phyloP scores from a whole-genome alignment of 2,888 invertebrate species.

The Ligdia adustata region DNA sequence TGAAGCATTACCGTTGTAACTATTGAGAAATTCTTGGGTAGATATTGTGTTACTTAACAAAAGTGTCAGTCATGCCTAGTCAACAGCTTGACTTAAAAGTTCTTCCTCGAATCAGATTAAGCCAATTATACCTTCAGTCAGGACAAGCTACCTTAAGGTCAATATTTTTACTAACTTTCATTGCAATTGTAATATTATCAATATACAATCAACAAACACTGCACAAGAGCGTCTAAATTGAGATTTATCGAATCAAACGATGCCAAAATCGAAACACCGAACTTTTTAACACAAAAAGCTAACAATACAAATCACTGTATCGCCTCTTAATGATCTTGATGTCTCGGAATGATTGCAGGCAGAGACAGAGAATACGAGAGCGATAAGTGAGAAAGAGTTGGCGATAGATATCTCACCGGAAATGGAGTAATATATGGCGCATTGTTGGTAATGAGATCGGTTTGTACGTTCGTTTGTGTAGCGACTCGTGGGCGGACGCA shows the following conservation, averaged over 20 bases:
- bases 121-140: too few relatives aligned
- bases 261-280: constrained; percentile 32
- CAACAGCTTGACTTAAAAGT: too few relatives aligned
- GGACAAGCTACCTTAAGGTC: too few relatives aligned
- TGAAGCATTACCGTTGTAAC: too few relatives aligned
- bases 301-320: constrained; percentile 75
- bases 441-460: constrained; percentile 83
- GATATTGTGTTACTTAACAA: too few relatives aligned
- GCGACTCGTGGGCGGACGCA: constrained; percentile 62
- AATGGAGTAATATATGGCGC: constrained; percentile 80
- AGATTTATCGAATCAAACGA: constrained; percentile 36
- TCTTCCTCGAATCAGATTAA: too few relatives aligned
- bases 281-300: constrained; percentile 31
- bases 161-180: too few relatives aligned
- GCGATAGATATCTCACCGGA: constrained; percentile 70
- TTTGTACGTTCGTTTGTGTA: constrained; percentile 66
- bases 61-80: too few relatives aligned
- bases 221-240: constrained; percentile 29
- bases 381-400: constrained; percentile 46
- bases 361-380: constrained; percentile 40
- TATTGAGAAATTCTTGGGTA: too few relatives aligned
- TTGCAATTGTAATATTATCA: not conserved
- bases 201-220: constrained; percentile 1
- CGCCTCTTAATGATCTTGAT: constrained; percentile 78
- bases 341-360: constrained; percentile 64